Evolutionary conservation across 2,888 invertebrate species (phyloP), one percentile per base, ranked within the genome.

Genomic region (Trissolcus japonicus): DNA sequence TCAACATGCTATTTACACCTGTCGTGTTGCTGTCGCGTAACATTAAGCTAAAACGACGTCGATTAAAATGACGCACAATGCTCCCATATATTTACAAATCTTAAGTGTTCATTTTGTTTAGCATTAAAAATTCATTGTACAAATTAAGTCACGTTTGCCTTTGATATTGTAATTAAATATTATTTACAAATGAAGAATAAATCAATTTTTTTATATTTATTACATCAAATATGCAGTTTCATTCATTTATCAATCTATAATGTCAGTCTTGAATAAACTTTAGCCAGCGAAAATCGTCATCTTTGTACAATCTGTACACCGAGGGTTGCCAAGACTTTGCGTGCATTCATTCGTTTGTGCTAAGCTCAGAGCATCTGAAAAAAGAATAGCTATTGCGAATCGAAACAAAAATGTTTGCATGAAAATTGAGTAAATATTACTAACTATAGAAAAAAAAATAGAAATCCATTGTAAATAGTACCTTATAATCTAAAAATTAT

Each of bases 221-320:
- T 87, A 87, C 86, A 87, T 85, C 86, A 86, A 85, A 85, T 87
- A 87, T 88, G 86, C 83, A 86, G 86, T 85, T 85, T 84, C 83
- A 83, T 82, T 85, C 73, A 67, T 80, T 83, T 85, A 80, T 86
- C 83, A 84, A 84, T 86, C 87, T 86, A 88, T 86, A 76, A 85
- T 85, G 84, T 88, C 88, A 87, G 88, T 88, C 88, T 88, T 88
- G 85, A 82, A 87, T 87, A 86, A 69, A 85, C 84, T 85, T 87
- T 84, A 86, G 84, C 85, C 85, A 85, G 85, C 65, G 85, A 83
- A 84, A 83, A 59, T 78, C 62, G 51, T 76, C 55, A 79, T 77
- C 73, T 81, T 83, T 83, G 81, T 82, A 82, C 82, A 82, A 81
- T 81, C 82, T 83, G 82, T 83, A 82, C 82, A 82, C 68, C 66